Evolutionary conservation across 2,888 invertebrate genomes (phyloP).

Genomic region (Rambutsinella grinnellia): DNA sequence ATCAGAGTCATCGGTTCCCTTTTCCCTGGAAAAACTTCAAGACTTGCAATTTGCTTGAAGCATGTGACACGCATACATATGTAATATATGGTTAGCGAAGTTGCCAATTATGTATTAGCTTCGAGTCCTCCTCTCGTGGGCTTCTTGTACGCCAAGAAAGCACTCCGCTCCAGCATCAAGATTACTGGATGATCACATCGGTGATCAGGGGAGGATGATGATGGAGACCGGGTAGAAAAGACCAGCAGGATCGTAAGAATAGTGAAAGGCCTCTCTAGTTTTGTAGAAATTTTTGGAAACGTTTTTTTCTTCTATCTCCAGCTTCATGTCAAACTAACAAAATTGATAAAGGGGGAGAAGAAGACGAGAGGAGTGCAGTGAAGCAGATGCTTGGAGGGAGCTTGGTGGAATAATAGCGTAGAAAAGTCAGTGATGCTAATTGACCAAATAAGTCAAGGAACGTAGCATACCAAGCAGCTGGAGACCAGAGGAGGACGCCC

Average conservation of each 20-base stretch:
- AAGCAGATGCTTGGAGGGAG: slow-evolving; percentile 54
- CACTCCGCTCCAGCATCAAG: no score
- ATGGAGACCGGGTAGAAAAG: background rate
- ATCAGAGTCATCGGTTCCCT: no score
- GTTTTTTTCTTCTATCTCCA: no score
- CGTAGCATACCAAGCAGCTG: slow-evolving; percentile 55
- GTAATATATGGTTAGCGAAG: slow-evolving; percentile 30
- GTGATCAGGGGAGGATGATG: slow-evolving; percentile 5
- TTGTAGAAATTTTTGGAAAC: slow-evolving; percentile 14
- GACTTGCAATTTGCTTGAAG: slow-evolving; percentile 23
- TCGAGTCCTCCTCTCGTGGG: slow-evolving; percentile 26
- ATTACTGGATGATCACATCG: slow-evolving; percentile 30
- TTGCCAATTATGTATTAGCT: slow-evolving; percentile 45
- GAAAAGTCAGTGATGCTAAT: slow-evolving; percentile 57
- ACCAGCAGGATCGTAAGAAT: slow-evolving; percentile 17
- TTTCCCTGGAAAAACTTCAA: no score
- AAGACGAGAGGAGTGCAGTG: slow-evolving; percentile 34
- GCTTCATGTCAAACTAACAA: slow-evolving; percentile 20
- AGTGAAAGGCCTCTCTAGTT: no score
- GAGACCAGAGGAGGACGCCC: slow-evolving; percentile 41
- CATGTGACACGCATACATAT: slow-evolving; percentile 44
- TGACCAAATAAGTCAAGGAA: slow-evolving; percentile 56
- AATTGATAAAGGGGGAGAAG: slow-evolving; percentile 26
- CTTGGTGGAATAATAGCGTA: slow-evolving; percentile 50
- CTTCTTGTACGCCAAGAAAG: slow-evolving; percentile 43